Evolutionary conservation across 2,113 vertebrate genomes (phyloP).

Genomic region (Megaceryle torquata): DNA sequence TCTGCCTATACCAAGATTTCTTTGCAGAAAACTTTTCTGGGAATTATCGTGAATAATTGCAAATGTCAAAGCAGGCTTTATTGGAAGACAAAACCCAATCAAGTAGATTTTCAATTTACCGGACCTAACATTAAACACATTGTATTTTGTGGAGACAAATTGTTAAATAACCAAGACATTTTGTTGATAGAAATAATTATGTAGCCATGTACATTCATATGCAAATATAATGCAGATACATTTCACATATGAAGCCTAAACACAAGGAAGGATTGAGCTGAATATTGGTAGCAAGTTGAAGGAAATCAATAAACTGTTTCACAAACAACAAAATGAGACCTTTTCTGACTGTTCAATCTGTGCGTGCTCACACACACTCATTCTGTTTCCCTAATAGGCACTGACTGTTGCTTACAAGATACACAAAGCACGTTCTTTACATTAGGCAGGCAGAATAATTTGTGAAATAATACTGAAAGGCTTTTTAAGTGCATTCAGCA

Average conservation of each 20-base stretch:
- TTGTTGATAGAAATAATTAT: not conserved
- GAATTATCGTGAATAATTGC: slow-evolving; percentile 4
- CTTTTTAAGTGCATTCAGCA: not conserved
- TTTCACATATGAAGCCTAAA: not conserved
- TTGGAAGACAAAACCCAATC: not conserved
- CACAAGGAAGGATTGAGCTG: not conserved
- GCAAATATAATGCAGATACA: not conserved
- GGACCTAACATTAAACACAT: not conserved
- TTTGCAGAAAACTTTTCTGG: slow-evolving; percentile 38
- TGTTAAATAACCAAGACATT: not conserved
- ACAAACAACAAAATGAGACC: not conserved
- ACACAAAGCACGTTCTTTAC: not conserved
- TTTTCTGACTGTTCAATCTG: not conserved
- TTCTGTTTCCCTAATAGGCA: not conserved
- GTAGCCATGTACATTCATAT: not conserved
- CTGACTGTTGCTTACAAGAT: not conserved
- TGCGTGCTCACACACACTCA: not conserved
- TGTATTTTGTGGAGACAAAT: not conserved
- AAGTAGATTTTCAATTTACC: not conserved
- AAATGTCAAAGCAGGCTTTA: slow-evolving; percentile 5
- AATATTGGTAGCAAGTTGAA: not conserved
- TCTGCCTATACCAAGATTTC: slow-evolving; percentile 34
- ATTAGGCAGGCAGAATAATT: not conserved
- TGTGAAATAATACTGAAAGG: not conserved
- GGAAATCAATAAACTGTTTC: not conserved